Evolutionary conservation across 2,113 vertebrate species (phyloP), one percentile per base, ranked within the genome.

Genomic region (Pionites leucogaster): DNA sequence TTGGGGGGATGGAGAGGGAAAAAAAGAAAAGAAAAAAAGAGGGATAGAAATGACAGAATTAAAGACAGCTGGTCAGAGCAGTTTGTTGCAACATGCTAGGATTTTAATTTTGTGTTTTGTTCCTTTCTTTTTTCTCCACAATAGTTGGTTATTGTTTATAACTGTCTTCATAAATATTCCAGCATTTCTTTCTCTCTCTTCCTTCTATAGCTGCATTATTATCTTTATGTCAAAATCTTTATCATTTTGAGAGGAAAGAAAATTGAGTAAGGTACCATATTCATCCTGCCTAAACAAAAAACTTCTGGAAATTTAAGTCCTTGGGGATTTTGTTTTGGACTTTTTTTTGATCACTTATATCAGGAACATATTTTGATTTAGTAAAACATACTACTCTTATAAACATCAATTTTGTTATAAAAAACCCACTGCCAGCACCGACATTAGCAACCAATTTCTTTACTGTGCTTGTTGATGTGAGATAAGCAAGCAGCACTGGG

Each of bases 1-100:
- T 5, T 64, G 6, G 17, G 1, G 7, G 1, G 4, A 7, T 4
- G 3, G 11, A 17, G 13, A 2, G 11, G n/a, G 13, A 31, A 62
- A 76, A 11, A 69, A 76, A 50, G 20, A 11, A 20, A 52, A 37
- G 15, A 16, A 27, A 35, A 50, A 35, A 13, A 14, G 11, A 13
- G 5, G 2, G 7, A 18, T n/a, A 74, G 31, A 85, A 87, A 67
- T 27, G 7, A 65, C 13, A 57, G 31, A 88, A 77, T 65, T 88
- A 55, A 90, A 92, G 44, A 50, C 68, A 91, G 27, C 52, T 95
- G 68, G 41, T 62, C 49, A 57, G 44, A 46, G 12, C 29, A 52
- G n/a, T 76, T 69, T 55, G 49, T 83, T 81, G 55, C 41, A 88
- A 52, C 2, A 2, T 81, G n/a, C 7, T n/a, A 86, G 76, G 22